Evolutionary conservation across 1,140 invertebrate species (phyloP).

Genomic region (Drosophila nannoptera): DNA sequence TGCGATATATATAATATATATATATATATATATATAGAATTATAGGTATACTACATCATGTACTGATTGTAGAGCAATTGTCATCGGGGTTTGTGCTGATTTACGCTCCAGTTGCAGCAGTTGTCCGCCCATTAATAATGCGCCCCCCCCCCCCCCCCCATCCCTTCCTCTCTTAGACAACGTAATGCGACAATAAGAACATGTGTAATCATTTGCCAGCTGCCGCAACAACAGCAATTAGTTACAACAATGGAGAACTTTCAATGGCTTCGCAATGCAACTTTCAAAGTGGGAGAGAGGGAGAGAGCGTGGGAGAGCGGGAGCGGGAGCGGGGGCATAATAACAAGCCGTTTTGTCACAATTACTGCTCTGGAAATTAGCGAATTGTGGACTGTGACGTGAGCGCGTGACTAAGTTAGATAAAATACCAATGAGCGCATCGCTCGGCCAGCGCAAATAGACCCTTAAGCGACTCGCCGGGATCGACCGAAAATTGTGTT

Average conservation of each 20-base stretch:
- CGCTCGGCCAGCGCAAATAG: neutral
- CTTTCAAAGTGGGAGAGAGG: neutral
- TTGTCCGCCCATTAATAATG: conserved; percentile 1
- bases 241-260: conserved; percentile 33
- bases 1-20: neutral
- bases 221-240: conserved; percentile 20
- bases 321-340: neutral
- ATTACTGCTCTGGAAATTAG: conserved; percentile 1
- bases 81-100: conserved; percentile 13
- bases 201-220: conserved; percentile 44
- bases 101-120: conserved; percentile 29
- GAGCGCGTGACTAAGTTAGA: conserved; percentile 19
- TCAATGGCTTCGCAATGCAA: conserved; percentile 41
- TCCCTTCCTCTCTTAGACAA: conserved; percentile 21
- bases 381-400: conserved; percentile 10
- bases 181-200: conserved; percentile 23
- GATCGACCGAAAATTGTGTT: conserved; percentile 27
- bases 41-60: neutral
- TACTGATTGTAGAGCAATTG: neutral
- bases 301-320: neutral
- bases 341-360: conserved; percentile 2
- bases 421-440: conserved; percentile 2
- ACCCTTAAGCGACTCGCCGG: conserved; percentile 2
- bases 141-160: neutral
- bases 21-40: neutral